Evolutionary conservation across 2,888 invertebrate species (phyloP), one percentile per base, ranked within the genome.

Genomic region (Salpingus planirostris): DNA sequence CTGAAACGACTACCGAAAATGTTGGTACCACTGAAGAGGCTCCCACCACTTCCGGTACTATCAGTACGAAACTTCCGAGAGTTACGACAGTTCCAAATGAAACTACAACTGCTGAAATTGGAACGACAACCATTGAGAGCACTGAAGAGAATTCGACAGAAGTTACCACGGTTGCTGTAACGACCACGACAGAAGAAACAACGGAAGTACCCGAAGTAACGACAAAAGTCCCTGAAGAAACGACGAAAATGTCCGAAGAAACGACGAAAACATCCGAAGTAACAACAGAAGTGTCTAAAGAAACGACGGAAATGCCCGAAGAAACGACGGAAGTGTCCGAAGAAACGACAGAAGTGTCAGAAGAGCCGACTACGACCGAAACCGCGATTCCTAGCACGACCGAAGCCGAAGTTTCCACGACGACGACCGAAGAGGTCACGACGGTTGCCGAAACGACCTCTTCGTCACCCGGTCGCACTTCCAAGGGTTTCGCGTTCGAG

Each of bases 311-410:
- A 13, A 12, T 13, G 12, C 21, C 13, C 13, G 23, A 13, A 10
- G 15, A 15, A 15, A 36, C 29, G 7, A 33, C 30, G 15, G 29
- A 31, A 18, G 24, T 23, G 13, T 10, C 28, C 21, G 25, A 10
- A 10, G 2, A 11, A 11, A 31, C 11, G n/a, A 29, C 65, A 7
- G 68, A 32, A 13, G n/a, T n/a, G n/a, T n/a, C n/a, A n/a, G n/a
- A n/a, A n/a, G n/a, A n/a, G n/a, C 14, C 31, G 25, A 27, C 15
- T 13, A 24, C 31, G 13, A 27, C 21, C 27, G 33, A 33, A 37
- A 36, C 33, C 15, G 38, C 40, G 12, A 28, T 24, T 5, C 3
- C 8, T 8, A 14, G 11, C 11, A 33, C 13, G 2, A 15, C 29
- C 22, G 21, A 15, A 2, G 12, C 18, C 3, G 11, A 28, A 11